phyloP scores from a whole-genome alignment of 2,797 vertebrate species.

The Avahi laniger region DNA sequence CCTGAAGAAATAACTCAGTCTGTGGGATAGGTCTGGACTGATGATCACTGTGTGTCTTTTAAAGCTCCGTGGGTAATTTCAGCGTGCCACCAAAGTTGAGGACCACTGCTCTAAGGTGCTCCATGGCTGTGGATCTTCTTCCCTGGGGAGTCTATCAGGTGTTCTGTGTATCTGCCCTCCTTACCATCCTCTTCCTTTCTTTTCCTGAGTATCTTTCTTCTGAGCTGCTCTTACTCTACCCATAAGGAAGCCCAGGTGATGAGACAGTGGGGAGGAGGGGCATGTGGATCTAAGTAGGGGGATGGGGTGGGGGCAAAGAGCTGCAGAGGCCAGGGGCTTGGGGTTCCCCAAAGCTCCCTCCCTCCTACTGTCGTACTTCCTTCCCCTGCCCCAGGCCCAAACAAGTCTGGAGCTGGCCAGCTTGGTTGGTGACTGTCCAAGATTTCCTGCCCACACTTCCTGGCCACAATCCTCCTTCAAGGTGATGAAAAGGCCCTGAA shows the following conservation, averaged over 20 bases:
- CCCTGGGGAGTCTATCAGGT: not conserved
- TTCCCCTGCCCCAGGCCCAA: not conserved
- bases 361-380: not conserved
- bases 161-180: not conserved
- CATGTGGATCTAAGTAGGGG: not conserved
- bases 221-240: not conserved
- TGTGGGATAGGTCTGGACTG: not conserved
- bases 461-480: not conserved
- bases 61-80: not conserved
- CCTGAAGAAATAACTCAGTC: not conserved
- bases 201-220: not conserved
- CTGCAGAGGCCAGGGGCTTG: not conserved
- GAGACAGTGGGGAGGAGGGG: not conserved
- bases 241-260: not conserved
- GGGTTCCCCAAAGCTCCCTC: not conserved
- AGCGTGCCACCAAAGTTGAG: not conserved
- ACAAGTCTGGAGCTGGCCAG: not conserved
- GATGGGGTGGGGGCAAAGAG: not conserved
- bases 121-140: not conserved
- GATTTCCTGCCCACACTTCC: slow-evolving; percentile 27
- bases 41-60: not conserved
- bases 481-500: slow-evolving; percentile 13
- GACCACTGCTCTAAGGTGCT: not conserved
- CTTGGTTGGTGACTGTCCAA: not conserved
- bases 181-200: not conserved